Evolutionary conservation across 2,797 vertebrate genomes (phyloP).

Genomic region (Champsocephalus gunnari): DNA sequence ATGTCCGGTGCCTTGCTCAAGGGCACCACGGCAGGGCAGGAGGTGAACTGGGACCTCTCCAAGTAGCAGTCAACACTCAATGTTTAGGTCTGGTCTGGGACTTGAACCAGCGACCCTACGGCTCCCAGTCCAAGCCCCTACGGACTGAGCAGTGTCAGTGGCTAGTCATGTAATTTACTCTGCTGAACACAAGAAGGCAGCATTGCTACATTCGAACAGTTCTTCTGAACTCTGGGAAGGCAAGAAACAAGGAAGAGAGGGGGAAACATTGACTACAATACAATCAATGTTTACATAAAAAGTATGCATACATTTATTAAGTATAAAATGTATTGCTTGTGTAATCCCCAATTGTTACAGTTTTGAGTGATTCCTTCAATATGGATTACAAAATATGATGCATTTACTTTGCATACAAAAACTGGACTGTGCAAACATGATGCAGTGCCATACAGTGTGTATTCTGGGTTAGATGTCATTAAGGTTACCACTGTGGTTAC

Average conservation of each 20-base stretch:
- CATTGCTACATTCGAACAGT: conserved; percentile 17
- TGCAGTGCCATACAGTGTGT: neutral
- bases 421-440: neutral
- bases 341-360: neutral
- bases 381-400: neutral
- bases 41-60: no score
- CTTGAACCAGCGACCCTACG: no score
- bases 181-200: conserved; percentile 58
- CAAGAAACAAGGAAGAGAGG: no score
- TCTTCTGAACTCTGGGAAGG: no score
- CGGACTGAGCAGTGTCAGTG: no score
- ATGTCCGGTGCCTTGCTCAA: no score
- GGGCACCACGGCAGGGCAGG: no score
- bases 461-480: neutral
- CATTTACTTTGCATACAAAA: neutral
- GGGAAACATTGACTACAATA: no score
- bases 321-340: neutral
- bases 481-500: neutral
- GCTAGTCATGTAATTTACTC: neutral
- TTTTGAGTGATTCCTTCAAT: neutral
- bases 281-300: neutral
- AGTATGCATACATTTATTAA: neutral
- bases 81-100: no score
- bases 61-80: no score
- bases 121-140: no score